Evolutionary conservation across 2,113 vertebrate species (phyloP).

Genomic region (Vidua chalybeata): DNA sequence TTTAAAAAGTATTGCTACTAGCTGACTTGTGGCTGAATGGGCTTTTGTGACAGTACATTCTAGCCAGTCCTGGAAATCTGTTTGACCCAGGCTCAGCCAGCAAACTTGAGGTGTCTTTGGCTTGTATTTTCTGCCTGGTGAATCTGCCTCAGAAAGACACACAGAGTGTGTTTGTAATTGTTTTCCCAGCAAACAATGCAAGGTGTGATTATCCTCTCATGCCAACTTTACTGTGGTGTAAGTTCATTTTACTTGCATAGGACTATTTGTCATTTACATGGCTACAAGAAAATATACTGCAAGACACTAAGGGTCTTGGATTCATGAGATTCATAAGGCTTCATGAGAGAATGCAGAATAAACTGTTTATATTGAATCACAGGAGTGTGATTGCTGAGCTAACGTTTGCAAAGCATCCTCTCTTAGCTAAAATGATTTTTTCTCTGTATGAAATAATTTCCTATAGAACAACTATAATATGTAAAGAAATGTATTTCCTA

Average conservation of each 20-base stretch:
- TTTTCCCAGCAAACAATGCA: neutral
- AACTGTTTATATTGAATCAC: neutral
- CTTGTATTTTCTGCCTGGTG: neutral
- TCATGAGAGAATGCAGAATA: neutral
- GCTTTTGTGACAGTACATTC: neutral
- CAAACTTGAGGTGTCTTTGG: neutral
- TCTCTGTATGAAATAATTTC: neutral
- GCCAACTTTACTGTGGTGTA: neutral
- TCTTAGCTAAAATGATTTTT: neutral
- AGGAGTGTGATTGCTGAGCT: neutral
- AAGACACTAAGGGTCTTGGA: neutral
- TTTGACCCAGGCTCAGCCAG: slow-evolving; percentile 19
- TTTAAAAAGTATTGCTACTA: neutral
- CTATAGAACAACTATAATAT: neutral
- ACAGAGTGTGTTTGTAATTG: neutral
- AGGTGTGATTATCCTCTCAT: neutral
- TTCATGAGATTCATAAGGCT: neutral
- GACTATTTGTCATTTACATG: neutral
- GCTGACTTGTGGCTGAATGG: slow-evolving; percentile 20
- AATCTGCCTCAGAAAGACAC: slow-evolving; percentile 6
- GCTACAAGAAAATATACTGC: neutral
- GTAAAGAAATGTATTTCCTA: slow-evolving; percentile 35
- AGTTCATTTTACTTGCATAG: neutral
- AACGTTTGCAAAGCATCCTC: neutral
- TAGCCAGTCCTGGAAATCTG: slow-evolving; percentile 20